Percentiles rank a stretch among this genome's conserved stretches.
Evolutionary conservation across 2,888 invertebrate species (phyloP).

Genomic region (Dryadula phaetusa): DNA sequence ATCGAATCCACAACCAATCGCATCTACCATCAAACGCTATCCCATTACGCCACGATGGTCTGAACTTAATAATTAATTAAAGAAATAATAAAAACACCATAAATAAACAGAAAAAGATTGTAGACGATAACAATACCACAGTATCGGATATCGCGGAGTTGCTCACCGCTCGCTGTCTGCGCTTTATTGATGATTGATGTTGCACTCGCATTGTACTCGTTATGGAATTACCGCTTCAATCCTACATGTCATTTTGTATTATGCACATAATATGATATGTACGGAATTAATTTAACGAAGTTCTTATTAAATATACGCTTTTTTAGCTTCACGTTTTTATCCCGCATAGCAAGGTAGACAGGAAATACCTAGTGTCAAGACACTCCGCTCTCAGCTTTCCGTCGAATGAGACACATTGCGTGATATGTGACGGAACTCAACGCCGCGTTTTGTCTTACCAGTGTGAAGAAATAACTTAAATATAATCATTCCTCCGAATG

Average conservation of each 20-base stretch:
- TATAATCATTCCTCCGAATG: too few relatives aligned
- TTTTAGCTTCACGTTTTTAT: too few relatives aligned
- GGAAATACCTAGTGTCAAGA: too few relatives aligned
- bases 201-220: conserved; percentile 17
- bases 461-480: too few relatives aligned
- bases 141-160: conserved; percentile 21
- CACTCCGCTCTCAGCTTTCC: too few relatives aligned
- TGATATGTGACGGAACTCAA: too few relatives aligned
- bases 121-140: conserved; percentile 16
- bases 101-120: conserved; percentile 2
- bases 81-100: background rate
- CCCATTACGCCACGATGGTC: too few relatives aligned
- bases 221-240: conserved; percentile 14
- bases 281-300: background rate
- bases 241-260: background rate
- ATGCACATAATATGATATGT: background rate
- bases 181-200: conserved; percentile 31
- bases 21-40: too few relatives aligned
- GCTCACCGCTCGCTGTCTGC: conserved; percentile 30
- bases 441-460: too few relatives aligned
- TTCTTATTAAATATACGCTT: background rate
- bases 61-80: background rate
- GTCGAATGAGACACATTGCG: too few relatives aligned
- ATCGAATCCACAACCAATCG: too few relatives aligned
- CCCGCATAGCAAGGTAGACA: too few relatives aligned